Evolutionary conservation across 2,113 vertebrate genomes (phyloP).

Genomic region (Salvelinus namaycush): DNA sequence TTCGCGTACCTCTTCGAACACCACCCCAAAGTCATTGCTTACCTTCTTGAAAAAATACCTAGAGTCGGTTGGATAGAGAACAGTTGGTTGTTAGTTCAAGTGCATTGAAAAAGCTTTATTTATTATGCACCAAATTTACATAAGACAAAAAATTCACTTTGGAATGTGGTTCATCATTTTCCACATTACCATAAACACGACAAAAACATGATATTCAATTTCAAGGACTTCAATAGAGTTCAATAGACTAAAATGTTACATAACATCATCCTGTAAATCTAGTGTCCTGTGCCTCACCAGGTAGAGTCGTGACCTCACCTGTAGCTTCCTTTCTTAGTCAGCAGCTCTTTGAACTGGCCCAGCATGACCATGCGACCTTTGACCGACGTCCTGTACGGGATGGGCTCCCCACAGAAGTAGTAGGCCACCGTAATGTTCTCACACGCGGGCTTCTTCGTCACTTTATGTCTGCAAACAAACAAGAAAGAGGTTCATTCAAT

Average conservation of each 20-base stretch:
- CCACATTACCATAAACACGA: too few relatives aligned
- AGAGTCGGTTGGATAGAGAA: neutral
- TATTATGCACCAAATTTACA: too few relatives aligned
- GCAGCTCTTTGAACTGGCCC: conserved; percentile 96
- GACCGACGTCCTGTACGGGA: conserved; percentile 92
- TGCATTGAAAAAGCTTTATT: too few relatives aligned
- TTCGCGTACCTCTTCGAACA: conserved; percentile 93
- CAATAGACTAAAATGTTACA: too few relatives aligned
- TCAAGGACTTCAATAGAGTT: too few relatives aligned
- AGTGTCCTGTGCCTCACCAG: neutral
- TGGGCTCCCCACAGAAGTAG: conserved; percentile 94
- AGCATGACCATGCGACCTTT: conserved; percentile 87
- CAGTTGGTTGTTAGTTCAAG: neutral
- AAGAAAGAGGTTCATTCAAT: neutral
- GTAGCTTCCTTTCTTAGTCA: conserved; percentile 96
- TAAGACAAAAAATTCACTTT: neutral
- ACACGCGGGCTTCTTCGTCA: conserved; percentile 78
- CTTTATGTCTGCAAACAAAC: conserved; percentile 77
- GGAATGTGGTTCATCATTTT: neutral
- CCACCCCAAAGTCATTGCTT: conserved; percentile 93
- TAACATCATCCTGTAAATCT: neutral
- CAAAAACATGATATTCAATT: too few relatives aligned
- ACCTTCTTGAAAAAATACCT: conserved; percentile 99
- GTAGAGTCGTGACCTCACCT: conserved; percentile 73
- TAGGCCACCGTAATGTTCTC: conserved; percentile 94